Conservation (phyloP, 2,113 vertebrate species). For the Pseudopipra pipra region DNA sequence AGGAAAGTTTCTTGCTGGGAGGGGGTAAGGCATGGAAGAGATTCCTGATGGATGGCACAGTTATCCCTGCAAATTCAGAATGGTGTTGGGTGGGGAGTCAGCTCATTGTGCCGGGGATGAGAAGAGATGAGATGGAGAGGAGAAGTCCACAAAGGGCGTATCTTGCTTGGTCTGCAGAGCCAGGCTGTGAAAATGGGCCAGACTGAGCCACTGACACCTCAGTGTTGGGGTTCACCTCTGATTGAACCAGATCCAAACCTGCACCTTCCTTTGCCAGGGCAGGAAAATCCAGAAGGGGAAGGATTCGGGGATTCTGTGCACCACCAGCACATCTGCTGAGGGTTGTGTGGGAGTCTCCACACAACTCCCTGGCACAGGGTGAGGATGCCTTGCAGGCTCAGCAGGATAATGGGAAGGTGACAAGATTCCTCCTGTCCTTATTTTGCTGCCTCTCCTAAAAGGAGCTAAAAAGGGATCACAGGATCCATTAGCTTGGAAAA, state of each 20-base stretch:
- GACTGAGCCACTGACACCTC: background rate
- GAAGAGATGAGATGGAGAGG: background rate
- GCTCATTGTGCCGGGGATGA: background rate
- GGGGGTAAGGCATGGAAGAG: background rate
- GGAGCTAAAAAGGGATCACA: rapidly evolving
- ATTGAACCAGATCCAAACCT: background rate
- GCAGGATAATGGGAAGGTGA: background rate
- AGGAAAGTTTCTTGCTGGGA: background rate
- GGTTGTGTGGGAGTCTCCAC: rapidly evolving
- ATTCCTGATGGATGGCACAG: rapidly evolving
- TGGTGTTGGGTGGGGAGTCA: background rate
- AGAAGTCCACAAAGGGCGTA: background rate
- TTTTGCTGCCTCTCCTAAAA: background rate
- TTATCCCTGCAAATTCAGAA: background rate
- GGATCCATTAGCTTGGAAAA: background rate
- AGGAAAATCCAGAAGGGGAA: background rate
- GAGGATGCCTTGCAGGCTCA: background rate
- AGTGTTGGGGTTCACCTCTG: background rate
- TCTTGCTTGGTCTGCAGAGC: background rate
- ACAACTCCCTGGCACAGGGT: background rate
- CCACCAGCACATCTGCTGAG: background rate
- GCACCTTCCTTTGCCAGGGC: background rate
- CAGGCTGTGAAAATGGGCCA: background rate
- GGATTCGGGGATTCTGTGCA: background rate
- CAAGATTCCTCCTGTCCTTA: background rate